Evolutionary conservation across 1,140 invertebrate species (phyloP).

Genomic region (Euura saliciscinereae): DNA sequence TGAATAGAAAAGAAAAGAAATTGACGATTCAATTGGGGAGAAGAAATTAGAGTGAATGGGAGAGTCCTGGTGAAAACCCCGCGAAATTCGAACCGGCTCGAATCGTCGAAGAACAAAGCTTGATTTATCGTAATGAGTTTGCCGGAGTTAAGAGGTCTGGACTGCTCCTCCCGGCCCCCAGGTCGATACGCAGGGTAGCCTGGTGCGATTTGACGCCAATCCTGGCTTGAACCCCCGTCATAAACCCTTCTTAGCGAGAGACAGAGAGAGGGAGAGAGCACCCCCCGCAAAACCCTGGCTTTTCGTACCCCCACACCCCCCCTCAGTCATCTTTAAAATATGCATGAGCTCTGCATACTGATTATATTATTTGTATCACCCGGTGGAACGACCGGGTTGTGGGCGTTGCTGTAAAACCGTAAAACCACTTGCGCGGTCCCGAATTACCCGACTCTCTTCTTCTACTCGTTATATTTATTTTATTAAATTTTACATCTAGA

Average conservation of each 20-base stretch:
- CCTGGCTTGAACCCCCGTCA: constrained; percentile 58
- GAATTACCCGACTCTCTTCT: neutral
- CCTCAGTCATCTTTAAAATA: constrained; percentile 50
- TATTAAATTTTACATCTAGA: neutral
- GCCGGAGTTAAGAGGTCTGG: constrained; percentile 58
- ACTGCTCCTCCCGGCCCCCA: constrained; percentile 19
- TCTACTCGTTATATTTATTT: neutral
- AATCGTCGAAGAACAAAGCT: constrained; percentile 59
- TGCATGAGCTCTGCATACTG: constrained; percentile 58
- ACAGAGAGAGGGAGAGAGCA: constrained; percentile 31
- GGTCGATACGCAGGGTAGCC: constrained; percentile 46
- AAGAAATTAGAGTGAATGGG: neutral
- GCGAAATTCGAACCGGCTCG: constrained; percentile 53
- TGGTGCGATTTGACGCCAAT: constrained; percentile 58
- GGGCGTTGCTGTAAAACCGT: constrained; percentile 11
- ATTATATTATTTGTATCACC: constrained; percentile 58
- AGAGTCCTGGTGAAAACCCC: constrained; percentile 33
- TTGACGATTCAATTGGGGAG: neutral
- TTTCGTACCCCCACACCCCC: constrained; percentile 16
- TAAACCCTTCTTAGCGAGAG: constrained; percentile 59
- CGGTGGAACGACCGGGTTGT: constrained; percentile 24
- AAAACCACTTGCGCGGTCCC: neutral
- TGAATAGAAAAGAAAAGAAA: too few relatives aligned
- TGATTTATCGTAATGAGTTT: constrained; percentile 64
- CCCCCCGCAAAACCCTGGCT: constrained; percentile 19